These are phyloP conservation scores for Barbus barbus DNA, from an alignment of 2,113 vertebrate species.

Conservation along the genomic window DNA sequence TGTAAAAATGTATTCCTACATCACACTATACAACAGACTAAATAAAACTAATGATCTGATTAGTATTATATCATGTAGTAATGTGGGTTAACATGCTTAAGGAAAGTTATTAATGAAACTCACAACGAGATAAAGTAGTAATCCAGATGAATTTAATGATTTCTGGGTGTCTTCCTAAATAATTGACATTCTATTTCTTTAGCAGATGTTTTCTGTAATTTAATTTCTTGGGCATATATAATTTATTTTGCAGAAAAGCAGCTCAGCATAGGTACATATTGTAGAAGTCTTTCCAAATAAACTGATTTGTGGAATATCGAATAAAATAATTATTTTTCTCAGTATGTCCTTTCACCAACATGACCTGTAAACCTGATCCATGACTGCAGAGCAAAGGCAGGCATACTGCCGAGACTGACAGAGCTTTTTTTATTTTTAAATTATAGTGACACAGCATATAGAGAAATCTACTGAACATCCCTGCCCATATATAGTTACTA, in stretches of 20 bases:
- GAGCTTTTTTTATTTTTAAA: slow-evolving; percentile 40
- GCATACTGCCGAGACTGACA: slow-evolving; percentile 39
- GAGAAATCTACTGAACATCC: slow-evolving; percentile 47
- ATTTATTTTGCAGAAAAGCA: not conserved
- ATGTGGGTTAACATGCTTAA: not conserved
- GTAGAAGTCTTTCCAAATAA: not conserved
- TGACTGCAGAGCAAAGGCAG: not conserved
- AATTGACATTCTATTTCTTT: not conserved
- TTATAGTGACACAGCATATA: slow-evolving; percentile 58
- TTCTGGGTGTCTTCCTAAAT: slow-evolving; percentile 15
- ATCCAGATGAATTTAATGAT: not conserved
- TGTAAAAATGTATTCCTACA: too few relatives aligned
- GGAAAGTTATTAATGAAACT: not conserved
- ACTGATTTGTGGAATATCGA: not conserved
- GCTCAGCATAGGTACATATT: not conserved
- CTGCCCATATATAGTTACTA: slow-evolving; percentile 56
- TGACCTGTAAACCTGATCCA: slow-evolving; percentile 29
- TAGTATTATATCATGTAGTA: not conserved
- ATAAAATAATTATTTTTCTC: not conserved
- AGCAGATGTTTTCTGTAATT: not conserved
- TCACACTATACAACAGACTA: not conserved
- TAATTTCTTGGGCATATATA: not conserved
- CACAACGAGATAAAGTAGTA: not conserved
- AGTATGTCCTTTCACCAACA: not conserved
- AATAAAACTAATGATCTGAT: not conserved